phyloP scores from a whole-genome alignment of 2,113 vertebrate species.

The Pao palembangensis region DNA sequence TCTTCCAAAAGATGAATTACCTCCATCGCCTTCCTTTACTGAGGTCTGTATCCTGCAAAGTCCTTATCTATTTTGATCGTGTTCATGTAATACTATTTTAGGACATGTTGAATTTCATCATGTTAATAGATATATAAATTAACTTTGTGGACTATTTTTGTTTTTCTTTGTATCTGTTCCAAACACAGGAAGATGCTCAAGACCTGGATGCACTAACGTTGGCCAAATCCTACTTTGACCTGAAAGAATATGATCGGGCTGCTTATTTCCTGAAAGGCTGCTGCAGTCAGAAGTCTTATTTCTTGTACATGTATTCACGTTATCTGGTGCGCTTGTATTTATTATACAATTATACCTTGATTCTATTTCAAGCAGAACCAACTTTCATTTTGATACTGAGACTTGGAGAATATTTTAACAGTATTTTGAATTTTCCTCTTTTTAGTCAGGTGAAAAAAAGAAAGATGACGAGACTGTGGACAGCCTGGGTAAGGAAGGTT shows the following conservation, averaged over 20 bases:
- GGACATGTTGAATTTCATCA: no score
- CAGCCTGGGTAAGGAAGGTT: slow-evolving; percentile 85
- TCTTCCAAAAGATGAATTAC: slow-evolving; percentile 83
- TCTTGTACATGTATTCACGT: slow-evolving; percentile 97
- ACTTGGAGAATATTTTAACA: background rate
- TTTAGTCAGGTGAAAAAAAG: slow-evolving; percentile 96
- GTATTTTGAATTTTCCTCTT: slow-evolving; percentile 31
- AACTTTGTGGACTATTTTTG: no score
- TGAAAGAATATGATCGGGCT: slow-evolving; percentile 97
- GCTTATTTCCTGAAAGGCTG: slow-evolving; percentile 93
- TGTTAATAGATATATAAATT: no score
- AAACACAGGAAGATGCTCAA: slow-evolving; percentile 85
- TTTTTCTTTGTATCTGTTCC: background rate
- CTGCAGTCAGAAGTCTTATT: slow-evolving; percentile 95
- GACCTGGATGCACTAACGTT: slow-evolving; percentile 93
- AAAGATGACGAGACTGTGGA: slow-evolving; percentile 98
- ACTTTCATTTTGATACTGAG: background rate
- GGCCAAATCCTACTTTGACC: slow-evolving; percentile 96
- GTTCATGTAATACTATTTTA: background rate
- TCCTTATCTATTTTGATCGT: background rate
- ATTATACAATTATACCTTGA: background rate
- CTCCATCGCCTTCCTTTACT: slow-evolving; percentile 76
- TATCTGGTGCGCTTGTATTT: slow-evolving; percentile 85
- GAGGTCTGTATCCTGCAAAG: slow-evolving; percentile 76
- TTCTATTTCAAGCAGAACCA: background rate